Evolutionary conservation across 1,140 invertebrate genomes (phyloP), one percentile per base, ranked within the genome.

Genomic region (Phortica variegata): DNA sequence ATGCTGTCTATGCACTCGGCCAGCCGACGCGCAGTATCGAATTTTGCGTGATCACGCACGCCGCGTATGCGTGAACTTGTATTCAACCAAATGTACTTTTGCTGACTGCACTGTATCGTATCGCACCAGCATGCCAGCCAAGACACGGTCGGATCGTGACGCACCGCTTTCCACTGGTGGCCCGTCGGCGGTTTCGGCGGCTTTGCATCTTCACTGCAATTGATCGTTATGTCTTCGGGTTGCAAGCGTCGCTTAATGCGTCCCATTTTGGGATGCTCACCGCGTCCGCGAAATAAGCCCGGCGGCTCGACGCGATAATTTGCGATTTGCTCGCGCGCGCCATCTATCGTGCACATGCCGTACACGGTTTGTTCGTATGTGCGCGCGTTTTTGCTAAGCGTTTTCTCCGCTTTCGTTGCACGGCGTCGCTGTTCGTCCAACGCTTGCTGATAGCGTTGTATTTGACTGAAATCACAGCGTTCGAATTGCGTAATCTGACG

Each of bases 191-290:
- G 42, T 16, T 2, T 5, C 0, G 48, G 48, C n/a, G 26, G 21
- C 8, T 12, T 12, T 6, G 4, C 18, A 10, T 15, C 1, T 15
- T 37, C 23, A 18, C 20, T 37, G 4, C 42, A 45, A 17, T 51
- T 51, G 3, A 51, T 51, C 2, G 12, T 17, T 0, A 51, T n/a
- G 9, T 51, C 49, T 19, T 51, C 49, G 13, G 49, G 42, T 36
- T 45, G 18, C 10, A 51, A 13, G 17, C 49, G 49, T 1, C 36
- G 21, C 5, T 33, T 3, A 2, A 51, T 40, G 36, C 7, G 20
- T 26, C 49, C 49, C 49, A 51, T 51, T 13, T 9, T 29, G 0
- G 3, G 2, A 18, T 18, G 15, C 16, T 7, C 17, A 16, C 15
- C 12, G 19, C 31, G 32, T 7, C 29, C 36, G 1, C 26, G 32